Percentiles rank a stretch among this genome's conserved stretches.
Conservation (phyloP, 2,113 vertebrate genomes). For the Trichomycterus rosablanca region DNA sequence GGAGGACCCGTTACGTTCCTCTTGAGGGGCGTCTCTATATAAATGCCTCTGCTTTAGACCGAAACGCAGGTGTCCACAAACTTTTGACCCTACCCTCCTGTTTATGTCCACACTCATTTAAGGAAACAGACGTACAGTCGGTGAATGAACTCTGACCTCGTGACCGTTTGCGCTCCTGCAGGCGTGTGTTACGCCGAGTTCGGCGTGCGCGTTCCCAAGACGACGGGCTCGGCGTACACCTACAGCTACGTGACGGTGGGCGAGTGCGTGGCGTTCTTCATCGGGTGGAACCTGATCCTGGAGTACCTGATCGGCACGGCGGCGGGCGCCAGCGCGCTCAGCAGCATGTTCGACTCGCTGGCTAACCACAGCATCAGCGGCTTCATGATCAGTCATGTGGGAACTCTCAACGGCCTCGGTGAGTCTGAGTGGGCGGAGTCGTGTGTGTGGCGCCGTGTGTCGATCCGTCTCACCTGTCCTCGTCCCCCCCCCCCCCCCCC, state of each 20-base stretch:
- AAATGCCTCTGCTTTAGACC: too few relatives aligned
- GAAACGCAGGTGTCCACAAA: too few relatives aligned
- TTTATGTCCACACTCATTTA: too few relatives aligned
- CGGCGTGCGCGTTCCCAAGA: conserved; percentile 95
- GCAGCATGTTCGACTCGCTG: conserved; percentile 96
- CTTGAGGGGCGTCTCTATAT: too few relatives aligned
- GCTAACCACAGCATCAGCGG: conserved; percentile 93
- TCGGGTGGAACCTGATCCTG: conserved; percentile 96
- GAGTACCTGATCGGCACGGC: conserved; percentile 97
- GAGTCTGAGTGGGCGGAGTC: conserved; percentile 49
- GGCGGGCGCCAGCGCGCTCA: conserved; percentile 88
- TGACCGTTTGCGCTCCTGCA: too few relatives aligned
- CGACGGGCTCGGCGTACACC: conserved; percentile 93
- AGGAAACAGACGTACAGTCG: too few relatives aligned
- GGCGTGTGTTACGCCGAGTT: conserved; percentile 97
- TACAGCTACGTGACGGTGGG: conserved; percentile 98
- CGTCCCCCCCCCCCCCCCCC: too few relatives aligned
- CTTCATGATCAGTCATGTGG: conserved; percentile 86
- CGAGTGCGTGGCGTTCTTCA: conserved; percentile 96
- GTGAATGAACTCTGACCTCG: too few relatives aligned
- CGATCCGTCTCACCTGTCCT: too few relatives aligned
- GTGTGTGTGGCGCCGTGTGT: background rate
- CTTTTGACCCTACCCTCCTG: too few relatives aligned
- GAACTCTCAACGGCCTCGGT: conserved; percentile 87
- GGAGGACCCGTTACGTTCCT: too few relatives aligned